Evolutionary conservation across 2,113 vertebrate genomes (phyloP), one percentile per base, ranked within the genome.

Genomic region (Gallinago jamesoni): DNA sequence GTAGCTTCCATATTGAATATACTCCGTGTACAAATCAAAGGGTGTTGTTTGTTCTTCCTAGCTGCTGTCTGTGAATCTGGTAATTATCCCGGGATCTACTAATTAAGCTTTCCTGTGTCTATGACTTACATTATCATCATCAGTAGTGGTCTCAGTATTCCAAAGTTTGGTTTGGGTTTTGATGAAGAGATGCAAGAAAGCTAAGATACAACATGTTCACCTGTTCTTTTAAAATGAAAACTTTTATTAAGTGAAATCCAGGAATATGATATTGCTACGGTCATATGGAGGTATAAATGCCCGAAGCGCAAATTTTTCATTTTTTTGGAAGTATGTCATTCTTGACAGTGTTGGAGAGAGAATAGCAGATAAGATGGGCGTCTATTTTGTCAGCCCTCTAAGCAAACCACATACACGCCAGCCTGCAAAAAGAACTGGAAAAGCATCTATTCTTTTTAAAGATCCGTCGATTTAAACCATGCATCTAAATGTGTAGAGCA

Each of bases 231-330:
- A 59, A 80, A 94, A 72, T 63, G 4, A 50, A 83, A 83, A 33
- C 12, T n/a, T 73, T 35, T 56, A 35, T 47, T 27, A 70, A 84
- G 19, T 43, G 30, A 76, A 90, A 70, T 55, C 41, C 18, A 11
- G 10, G 50, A 84, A n/a, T 30, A 12, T 1, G 2, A 21, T 60
- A 3, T 52, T 66, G 22, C 31, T 79, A 0, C 33, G 31, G 19
- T 45, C 33, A 23, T 48, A 35, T 31, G 21, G 18, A 35, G 30
- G 0, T 16, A 19, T 33, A 74, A 62, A 62, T 73, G 55, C 7
- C 13, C 11, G 13, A 56, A 84, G 28, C 60, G 48, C 23, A 72
- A 39, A 55, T 70, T 78, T 70, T 56, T 4, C 24, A 7, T 43
- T 73, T 43, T 73, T 88, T 84, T 41, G 59, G 3, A 64, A 39